phyloP scores from a whole-genome alignment of 2,888 invertebrate species.

The Xanthia togata region DNA sequence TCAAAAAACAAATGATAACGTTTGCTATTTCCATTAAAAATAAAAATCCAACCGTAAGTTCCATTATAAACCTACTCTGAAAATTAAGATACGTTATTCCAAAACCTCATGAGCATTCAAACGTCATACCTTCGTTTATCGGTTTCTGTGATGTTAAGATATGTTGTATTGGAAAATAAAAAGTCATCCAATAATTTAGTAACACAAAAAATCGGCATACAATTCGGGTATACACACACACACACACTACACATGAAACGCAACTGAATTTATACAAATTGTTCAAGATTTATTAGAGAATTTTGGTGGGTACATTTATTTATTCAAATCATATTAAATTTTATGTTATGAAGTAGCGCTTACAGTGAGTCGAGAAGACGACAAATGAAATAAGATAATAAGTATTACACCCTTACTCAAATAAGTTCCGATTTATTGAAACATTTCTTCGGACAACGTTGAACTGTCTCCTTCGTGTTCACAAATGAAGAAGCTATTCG shows the following conservation, averaged over 20 bases:
- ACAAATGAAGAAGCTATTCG: slow-evolving; percentile 79
- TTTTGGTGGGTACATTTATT: not conserved
- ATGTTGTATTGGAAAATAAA: no score
- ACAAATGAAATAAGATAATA: not conserved
- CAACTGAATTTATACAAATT: not conserved
- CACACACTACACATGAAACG: not conserved
- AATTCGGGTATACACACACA: no score
- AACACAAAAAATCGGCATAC: no score
- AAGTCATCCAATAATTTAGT: no score
- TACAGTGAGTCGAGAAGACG: not conserved
- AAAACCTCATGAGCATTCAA: no score
- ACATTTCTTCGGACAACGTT: not conserved
- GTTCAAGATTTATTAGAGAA: not conserved
- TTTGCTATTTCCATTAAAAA: not conserved
- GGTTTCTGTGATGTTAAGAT: no score
- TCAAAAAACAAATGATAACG: not conserved
- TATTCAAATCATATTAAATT: not conserved
- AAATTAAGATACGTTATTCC: no score
- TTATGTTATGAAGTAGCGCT: not conserved
- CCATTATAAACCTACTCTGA: no score
- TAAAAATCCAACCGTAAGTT: not conserved
- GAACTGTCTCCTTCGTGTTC: slow-evolving; percentile 73
- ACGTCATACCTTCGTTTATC: no score
- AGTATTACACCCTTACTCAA: not conserved
- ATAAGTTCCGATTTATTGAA: not conserved